These are phyloP conservation scores for Slavum lentiscoides DNA, from an alignment of 2,888 invertebrate genomes.

Conservation along the genomic window DNA sequence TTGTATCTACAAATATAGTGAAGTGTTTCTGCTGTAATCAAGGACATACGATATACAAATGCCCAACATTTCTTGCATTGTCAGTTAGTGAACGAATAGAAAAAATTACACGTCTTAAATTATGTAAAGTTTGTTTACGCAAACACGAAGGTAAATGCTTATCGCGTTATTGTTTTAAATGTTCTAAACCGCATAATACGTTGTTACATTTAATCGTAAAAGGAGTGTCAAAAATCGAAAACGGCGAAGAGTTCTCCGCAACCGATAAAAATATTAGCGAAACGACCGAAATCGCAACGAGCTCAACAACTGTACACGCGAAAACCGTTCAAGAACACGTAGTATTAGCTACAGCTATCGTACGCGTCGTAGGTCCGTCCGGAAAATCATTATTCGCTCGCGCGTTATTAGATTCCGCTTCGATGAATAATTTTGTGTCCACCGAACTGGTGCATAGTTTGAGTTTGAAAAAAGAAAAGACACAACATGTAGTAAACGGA, in stretches of 20 bases:
- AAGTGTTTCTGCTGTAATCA: neutral
- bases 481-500: too few relatives aligned
- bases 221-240: neutral
- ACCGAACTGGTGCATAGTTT: too few relatives aligned
- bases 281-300: neutral
- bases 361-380: too few relatives aligned
- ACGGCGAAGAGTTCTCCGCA: too few relatives aligned
- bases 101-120: neutral
- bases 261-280: too few relatives aligned
- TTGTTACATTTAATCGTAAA: neutral
- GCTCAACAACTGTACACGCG: neutral
- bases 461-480: too few relatives aligned
- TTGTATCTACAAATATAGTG: neutral
- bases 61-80: neutral
- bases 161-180: neutral
- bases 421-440: too few relatives aligned
- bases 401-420: too few relatives aligned
- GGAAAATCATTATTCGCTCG: too few relatives aligned
- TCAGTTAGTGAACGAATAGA: neutral
- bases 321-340: too few relatives aligned
- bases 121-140: neutral
- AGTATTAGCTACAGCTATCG: too few relatives aligned
- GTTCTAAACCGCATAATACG: neutral
- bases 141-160: constrained; percentile 2
- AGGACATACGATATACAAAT: too few relatives aligned